phyloP scores from a whole-genome alignment of 1,140 invertebrate genomes.

The Harlomillsia oculata region DNA sequence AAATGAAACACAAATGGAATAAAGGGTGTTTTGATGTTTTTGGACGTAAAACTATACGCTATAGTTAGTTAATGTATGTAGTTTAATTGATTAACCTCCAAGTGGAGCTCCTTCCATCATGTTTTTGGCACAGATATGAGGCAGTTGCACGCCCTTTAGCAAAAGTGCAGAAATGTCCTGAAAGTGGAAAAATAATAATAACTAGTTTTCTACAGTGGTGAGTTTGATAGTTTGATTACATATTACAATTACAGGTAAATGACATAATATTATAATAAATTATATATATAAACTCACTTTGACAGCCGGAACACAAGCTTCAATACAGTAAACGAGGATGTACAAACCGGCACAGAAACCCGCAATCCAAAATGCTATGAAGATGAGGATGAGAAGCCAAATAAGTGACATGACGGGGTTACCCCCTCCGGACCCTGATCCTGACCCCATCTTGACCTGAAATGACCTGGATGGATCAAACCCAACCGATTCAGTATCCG shows the following conservation, averaged over 20 bases:
- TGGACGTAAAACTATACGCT: no score
- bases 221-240: not conserved
- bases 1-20: no score
- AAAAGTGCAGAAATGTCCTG: slow-evolving; percentile 58
- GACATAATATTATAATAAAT: not conserved
- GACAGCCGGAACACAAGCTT: slow-evolving; percentile 55
- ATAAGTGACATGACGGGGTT: slow-evolving; percentile 55
- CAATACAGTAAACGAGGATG: slow-evolving; percentile 59
- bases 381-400: slow-evolving; percentile 66
- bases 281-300: slow-evolving; percentile 41
- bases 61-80: not conserved
- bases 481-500: no score
- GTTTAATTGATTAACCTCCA: not conserved
- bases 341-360: slow-evolving; percentile 62
- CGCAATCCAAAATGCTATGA: slow-evolving; percentile 61
- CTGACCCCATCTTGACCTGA: slow-evolving; percentile 25
- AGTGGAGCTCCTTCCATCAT: slow-evolving; percentile 42
- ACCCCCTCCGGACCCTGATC: slow-evolving; percentile 33
- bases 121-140: slow-evolving; percentile 53
- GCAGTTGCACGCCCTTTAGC: slow-evolving; percentile 57
- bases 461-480: no score
- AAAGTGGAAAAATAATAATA: slow-evolving; percentile 39
- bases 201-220: not conserved
- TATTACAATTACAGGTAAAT: not conserved
- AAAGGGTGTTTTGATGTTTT: no score